Conservation (phyloP, 2,113 vertebrate genomes). For the Triplophysa dalaica region DNA sequence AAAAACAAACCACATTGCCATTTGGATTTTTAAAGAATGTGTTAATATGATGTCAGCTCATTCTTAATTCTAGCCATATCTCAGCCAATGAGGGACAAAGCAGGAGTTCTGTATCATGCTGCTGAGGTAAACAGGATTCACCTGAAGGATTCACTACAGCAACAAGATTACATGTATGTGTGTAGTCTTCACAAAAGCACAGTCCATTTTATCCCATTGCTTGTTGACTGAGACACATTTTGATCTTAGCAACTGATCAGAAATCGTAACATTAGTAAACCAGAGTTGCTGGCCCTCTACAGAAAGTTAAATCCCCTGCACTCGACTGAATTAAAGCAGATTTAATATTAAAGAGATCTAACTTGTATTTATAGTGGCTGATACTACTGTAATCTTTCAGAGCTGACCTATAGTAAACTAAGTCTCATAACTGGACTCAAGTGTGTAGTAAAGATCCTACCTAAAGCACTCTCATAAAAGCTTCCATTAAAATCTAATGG, state of each 20-base stretch:
- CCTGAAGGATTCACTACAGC: slow-evolving; percentile 56
- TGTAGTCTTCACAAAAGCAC: background rate
- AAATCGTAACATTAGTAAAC: background rate
- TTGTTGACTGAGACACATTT: background rate
- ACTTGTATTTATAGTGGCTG: slow-evolving; percentile 11
- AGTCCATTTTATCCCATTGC: slow-evolving; percentile 18
- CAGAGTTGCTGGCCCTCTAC: background rate
- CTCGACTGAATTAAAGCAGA: slow-evolving; percentile 27
- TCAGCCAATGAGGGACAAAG: slow-evolving; percentile 56
- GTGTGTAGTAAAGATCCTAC: slow-evolving; percentile 15
- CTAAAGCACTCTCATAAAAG: slow-evolving; percentile 17
- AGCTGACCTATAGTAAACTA: background rate
- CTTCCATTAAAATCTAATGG: background rate
- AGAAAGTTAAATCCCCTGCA: background rate
- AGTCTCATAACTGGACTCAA: slow-evolving; percentile 3
- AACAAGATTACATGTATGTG: slow-evolving; percentile 49
- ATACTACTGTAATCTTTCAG: slow-evolving; percentile 16
- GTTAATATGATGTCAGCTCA: slow-evolving; percentile 38
- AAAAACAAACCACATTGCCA: slow-evolving; percentile 50
- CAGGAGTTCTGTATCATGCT: background rate
- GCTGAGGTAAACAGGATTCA: slow-evolving; percentile 55
- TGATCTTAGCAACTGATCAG: background rate
- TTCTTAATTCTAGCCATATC: background rate
- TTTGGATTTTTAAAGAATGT: slow-evolving; percentile 1
- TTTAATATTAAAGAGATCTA: slow-evolving; percentile 16